Evolutionary conservation across 2,113 vertebrate species (phyloP).

Genomic region (Sapajus apella): DNA sequence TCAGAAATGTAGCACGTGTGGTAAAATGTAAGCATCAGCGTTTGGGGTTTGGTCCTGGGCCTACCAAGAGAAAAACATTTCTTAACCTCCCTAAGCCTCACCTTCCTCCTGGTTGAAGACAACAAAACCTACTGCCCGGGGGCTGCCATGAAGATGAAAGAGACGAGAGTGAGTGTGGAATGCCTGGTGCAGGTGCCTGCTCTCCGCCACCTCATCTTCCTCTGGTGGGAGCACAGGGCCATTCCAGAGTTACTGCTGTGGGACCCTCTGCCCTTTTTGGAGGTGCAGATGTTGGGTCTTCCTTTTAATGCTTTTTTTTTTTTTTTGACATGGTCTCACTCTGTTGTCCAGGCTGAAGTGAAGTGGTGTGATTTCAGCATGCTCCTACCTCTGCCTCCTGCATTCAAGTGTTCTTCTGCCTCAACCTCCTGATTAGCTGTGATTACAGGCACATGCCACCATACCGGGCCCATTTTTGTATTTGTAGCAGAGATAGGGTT

Average conservation of each 20-base stretch:
- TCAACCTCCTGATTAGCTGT: no score
- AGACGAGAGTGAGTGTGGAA: background rate
- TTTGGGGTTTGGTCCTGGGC: background rate
- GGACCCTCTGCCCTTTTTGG: no score
- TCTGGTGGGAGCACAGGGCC: background rate
- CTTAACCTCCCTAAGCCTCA: background rate
- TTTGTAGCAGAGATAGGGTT: no score
- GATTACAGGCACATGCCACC: no score
- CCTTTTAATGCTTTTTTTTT: background rate
- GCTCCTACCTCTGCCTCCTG: no score
- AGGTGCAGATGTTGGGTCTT: no score
- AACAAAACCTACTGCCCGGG: rapidly evolving
- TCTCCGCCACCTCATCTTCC: rapidly evolving
- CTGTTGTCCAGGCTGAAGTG: no score
- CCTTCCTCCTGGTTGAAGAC: background rate
- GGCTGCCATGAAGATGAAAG: background rate
- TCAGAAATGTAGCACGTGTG: background rate
- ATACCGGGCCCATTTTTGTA: no score
- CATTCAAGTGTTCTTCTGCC: no score
- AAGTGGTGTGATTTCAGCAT: no score
- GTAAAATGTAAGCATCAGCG: background rate
- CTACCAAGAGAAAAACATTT: background rate
- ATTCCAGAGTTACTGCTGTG: background rate
- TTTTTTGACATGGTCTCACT: no score
- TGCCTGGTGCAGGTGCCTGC: rapidly evolving